phyloP scores from a whole-genome alignment of 2,797 vertebrate genomes.

The Salmo trutta region DNA sequence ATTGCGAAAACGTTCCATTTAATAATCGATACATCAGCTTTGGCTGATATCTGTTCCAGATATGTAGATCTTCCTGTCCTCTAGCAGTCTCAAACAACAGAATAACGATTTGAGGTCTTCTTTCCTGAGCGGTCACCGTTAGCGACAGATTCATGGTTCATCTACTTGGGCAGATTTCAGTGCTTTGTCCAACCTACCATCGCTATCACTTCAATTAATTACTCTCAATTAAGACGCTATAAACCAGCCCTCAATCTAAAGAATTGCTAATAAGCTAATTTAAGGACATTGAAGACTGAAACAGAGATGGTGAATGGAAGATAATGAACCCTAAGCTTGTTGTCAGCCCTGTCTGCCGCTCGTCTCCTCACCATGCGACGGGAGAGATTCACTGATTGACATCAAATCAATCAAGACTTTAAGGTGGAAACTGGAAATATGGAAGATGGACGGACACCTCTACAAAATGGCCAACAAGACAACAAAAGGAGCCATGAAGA shows the following conservation, averaged over 20 bases:
- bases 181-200: slow-evolving; percentile 73
- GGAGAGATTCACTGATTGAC: too few relatives aligned
- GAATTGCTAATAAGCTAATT: slow-evolving; percentile 80
- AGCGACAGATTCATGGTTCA: slow-evolving; percentile 66
- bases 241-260: slow-evolving; percentile 67
- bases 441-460: too few relatives aligned
- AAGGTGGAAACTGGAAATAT: too few relatives aligned
- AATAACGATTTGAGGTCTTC: neutral
- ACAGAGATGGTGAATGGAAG: slow-evolving; percentile 60
- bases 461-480: too few relatives aligned
- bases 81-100: too few relatives aligned
- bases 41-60: neutral
- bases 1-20: neutral
- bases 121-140: slow-evolving; percentile 66
- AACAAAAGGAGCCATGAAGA: too few relatives aligned
- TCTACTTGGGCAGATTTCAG: slow-evolving; percentile 59
- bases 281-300: slow-evolving; percentile 67
- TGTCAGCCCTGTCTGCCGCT: slow-evolving; percentile 42
- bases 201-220: slow-evolving; percentile 79
- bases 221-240: slow-evolving; percentile 64
- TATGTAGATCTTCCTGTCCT: too few relatives aligned
- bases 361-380: slow-evolving; percentile 1
- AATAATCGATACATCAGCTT: neutral
- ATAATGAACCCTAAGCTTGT: slow-evolving; percentile 66
- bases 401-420: too few relatives aligned